Base-by-base conservation (phyloP, 2,888 invertebrate species). In the Diarsia dahlii region DNA sequence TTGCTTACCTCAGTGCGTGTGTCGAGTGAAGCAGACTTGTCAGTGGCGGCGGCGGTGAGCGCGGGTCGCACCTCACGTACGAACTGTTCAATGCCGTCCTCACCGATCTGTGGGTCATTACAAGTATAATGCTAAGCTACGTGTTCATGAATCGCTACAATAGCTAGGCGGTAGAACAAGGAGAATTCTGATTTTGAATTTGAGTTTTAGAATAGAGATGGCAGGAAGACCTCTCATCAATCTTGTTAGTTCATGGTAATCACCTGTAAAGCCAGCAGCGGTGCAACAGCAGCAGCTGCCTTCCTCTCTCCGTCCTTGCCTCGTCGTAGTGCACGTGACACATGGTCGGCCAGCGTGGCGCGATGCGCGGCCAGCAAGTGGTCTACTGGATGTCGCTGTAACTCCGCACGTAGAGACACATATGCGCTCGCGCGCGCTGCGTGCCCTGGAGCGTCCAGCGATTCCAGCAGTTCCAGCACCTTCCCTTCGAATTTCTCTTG, bases 381-480 rank as follows among this genome's bases (percentile, higher is more conserved):
- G 4, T 98, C 98, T 87, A 98, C 96, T 90, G 97, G 98, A 86
- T 98, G 98, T 88, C 98, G 97, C 90, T 98, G 97, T 74, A 99
- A 97, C 12, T 98, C 98, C 82, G 97, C 98, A 56, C 97, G 97
- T 20, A 99, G 97, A 0, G 97, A 95, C 85, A 98, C 97, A 74
- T 99, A 97, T 65, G 98, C 98, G 18, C 97, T 95, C 0, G 97
- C 97, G 67, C 99, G 97, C 15, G 98, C 98, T 86, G 98, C 98
- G 12, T 98, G 98, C 84, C 99, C 98, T 90, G 99, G 99, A 85
- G 99, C 98, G 23, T 98, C 97, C 62, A 99, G 97, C 23, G 98
- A 98, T 91, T 99, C 99, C 69, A 99, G 97, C 1, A 98, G 97
- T 91, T 99, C 99, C 39, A 97, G 97, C 45, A 99, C 97, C 93